These are phyloP conservation scores for Parascotia fuliginaria DNA, from an alignment of 2,888 invertebrate species.

Conservation along the genomic window DNA sequence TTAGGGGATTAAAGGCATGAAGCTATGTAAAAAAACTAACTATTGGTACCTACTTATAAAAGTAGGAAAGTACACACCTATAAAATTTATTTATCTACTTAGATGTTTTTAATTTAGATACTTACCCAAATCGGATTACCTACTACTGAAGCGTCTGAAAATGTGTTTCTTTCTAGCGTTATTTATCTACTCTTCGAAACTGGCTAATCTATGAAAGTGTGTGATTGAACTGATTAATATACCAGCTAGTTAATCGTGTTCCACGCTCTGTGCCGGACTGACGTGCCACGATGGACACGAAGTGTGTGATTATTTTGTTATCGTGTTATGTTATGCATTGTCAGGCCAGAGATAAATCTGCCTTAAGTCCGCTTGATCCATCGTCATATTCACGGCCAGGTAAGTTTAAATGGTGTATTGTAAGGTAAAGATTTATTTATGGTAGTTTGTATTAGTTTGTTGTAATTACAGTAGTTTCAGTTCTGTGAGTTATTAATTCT, in stretches of 20 bases:
- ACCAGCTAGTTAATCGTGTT: conserved; percentile 6
- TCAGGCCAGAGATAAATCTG: conserved; percentile 68
- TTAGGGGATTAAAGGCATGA: no score
- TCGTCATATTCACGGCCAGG: conserved; percentile 94
- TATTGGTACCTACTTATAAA: no score
- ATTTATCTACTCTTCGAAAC: neutral
- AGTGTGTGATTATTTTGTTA: conserved; percentile 32
- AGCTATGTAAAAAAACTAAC: no score
- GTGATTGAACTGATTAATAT: neutral
- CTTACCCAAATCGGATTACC: no score
- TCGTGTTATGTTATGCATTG: conserved; percentile 48
- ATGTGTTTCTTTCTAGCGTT: no score
- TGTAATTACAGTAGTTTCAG: no score
- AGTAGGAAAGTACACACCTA: no score
- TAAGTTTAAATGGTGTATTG: conserved; percentile 50
- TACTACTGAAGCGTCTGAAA: no score
- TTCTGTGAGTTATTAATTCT: no score
- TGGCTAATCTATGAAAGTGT: neutral
- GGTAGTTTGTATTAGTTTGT: neutral
- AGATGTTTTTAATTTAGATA: no score
- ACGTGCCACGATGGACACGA: conserved; percentile 32
- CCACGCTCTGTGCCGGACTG: conserved; percentile 2
- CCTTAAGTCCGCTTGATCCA: conserved; percentile 91
- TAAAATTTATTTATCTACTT: no score
- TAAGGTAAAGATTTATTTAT: neutral